Base-by-base conservation (phyloP, 2,888 invertebrate species). In the Hypolimnas misippus region DNA sequence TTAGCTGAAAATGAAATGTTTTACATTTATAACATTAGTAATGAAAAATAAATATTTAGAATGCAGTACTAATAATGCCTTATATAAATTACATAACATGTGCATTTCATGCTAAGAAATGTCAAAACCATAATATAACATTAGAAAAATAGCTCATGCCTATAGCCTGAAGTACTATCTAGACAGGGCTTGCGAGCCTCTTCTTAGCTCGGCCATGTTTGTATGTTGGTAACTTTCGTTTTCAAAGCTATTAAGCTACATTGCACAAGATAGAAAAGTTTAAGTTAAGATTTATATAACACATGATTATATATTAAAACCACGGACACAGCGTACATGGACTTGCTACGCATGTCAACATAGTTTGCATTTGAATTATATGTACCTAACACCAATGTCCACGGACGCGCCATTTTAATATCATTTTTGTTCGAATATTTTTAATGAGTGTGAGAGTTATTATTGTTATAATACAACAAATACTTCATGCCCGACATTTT, bases 91-190 rank as follows among this genome's bases (percentile, higher is more conserved):
- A 49, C 44, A 35, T 56, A 60, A 57, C 55, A 73, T 73, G 74
- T 81, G 84, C 87, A 87, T 88, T 83, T 76, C n/a, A 87, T 87
- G 87, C 86, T 71, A 73, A 69, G 67, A 70, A 31, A 42, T 59
- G 33, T 14, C n/a, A 14, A n/a, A 38, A 38, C 2, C 25, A 25
- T 25, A 25, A 38, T 12, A 38, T 38, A 38, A 38, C 35, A 38
- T 38, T 38, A 38, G 2, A 38, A 38, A n/a, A 3, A 1, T 10
- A 35, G 12, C 35, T 12, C 40, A 6, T 42, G 6, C 17, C 6
- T 42, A n/a, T n/a, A 42, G 17, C 17, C 8, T 38, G 2, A n/a
- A n/a, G 12, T 12, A 38, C n/a, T 38, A 12, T 14, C 25, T 8
- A 49, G 1, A 19, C 19, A 14, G 7, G 4, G 14, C 12, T 25